These are phyloP conservation scores for Hirtodrosophila alboralis DNA, from an alignment of 2,888 invertebrate species.

Conservation along the genomic window DNA sequence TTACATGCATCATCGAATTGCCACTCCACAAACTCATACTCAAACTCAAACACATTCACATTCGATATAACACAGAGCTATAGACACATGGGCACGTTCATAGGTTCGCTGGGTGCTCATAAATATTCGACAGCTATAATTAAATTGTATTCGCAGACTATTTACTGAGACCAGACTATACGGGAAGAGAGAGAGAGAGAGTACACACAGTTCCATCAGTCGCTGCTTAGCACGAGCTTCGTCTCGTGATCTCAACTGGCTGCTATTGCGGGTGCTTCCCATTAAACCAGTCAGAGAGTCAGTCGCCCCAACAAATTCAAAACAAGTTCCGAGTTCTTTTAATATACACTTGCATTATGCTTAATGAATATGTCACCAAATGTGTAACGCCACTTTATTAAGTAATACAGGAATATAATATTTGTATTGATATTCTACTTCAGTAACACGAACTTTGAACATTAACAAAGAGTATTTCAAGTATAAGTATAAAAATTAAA, in stretches of 20 bases:
- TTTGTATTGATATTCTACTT: too few species aligned
- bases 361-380: too few species aligned
- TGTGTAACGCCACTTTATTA: too few species aligned
- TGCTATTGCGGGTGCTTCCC: slow-evolving; percentile 62
- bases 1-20: slow-evolving; percentile 66
- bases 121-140: slow-evolving; percentile 61
- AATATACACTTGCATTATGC: too few species aligned
- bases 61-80: slow-evolving; percentile 1
- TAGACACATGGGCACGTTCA: slow-evolving; percentile 39
- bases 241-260: slow-evolving; percentile 63
- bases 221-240: slow-evolving; percentile 66
- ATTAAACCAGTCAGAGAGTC: slow-evolving; percentile 44
- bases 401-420: too few species aligned
- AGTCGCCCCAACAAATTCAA: slow-evolving; percentile 34
- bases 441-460: too few species aligned
- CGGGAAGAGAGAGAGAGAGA: not conserved
- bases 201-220: slow-evolving; percentile 31
- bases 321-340: slow-evolving; percentile 28
- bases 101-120: slow-evolving; percentile 46
- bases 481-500: too few species aligned
- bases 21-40: slow-evolving; percentile 31
- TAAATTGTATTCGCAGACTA: slow-evolving; percentile 30
- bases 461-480: too few species aligned
- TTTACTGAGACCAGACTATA: slow-evolving; percentile 11
- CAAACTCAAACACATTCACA: slow-evolving; percentile 2